phyloP scores from a whole-genome alignment of 2,113 vertebrate genomes.

The Passer domesticus region DNA sequence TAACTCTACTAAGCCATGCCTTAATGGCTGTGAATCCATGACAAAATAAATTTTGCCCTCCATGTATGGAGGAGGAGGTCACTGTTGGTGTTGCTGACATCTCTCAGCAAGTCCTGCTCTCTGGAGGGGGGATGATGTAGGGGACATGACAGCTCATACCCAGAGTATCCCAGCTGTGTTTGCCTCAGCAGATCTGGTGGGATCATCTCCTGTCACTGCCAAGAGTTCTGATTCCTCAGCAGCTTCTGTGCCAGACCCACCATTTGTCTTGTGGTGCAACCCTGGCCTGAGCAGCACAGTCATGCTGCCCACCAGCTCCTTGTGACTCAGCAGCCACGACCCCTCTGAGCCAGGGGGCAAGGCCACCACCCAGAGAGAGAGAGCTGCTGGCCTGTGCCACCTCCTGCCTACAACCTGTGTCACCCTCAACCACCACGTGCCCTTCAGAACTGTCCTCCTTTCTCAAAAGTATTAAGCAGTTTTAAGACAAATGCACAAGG shows the following conservation, averaged over 20 bases:
- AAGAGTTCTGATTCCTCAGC: not conserved
- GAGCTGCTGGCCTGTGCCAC: not conserved
- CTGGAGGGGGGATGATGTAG: fast-evolving
- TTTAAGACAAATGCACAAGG: not conserved
- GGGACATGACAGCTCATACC: not conserved
- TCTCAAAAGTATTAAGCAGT: not conserved
- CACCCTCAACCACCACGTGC: not conserved
- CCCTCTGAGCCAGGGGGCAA: not conserved
- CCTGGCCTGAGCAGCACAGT: not conserved
- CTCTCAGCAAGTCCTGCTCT: not conserved
- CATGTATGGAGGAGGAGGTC: fast-evolving
- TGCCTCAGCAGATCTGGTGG: not conserved
- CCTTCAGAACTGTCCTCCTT: not conserved
- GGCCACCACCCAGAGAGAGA: not conserved
- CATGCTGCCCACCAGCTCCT: not conserved
- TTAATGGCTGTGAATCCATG: not conserved
- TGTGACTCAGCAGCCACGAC: not conserved
- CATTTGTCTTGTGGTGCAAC: not conserved
- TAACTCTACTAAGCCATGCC: not conserved
- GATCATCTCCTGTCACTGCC: not conserved
- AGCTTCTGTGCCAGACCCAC: not conserved
- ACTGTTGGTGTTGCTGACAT: not conserved
- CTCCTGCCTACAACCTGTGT: not conserved
- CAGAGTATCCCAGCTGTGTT: fast-evolving
- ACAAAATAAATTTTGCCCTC: not conserved